Evolutionary conservation across 2,113 vertebrate species (phyloP), one percentile per base, ranked within the genome.

Genomic region (Calyptommatus sinebrachiatus): DNA sequence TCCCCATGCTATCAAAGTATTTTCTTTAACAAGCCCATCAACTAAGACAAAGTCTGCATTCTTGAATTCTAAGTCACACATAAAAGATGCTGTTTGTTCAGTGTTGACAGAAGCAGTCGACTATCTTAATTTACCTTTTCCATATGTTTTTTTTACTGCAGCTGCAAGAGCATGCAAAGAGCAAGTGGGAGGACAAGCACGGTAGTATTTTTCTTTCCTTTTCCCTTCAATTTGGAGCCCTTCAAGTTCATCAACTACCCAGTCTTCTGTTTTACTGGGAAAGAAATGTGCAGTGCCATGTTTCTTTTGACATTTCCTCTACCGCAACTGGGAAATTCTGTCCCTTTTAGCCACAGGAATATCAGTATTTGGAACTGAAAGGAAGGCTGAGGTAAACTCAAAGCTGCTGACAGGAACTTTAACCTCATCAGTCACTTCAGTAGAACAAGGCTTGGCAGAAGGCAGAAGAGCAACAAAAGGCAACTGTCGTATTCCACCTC

Each of bases 71-170:
- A 86, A 90, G 84, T 81, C 86, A 88, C 81, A 87, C 75, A 78
- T 85, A 86, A 85, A 90, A 90, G 87, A 89, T 90, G 79, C 83
- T 77, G 88, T 90, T 89, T 92, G 84, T 88, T 93, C 84, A 61
- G 87, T 73, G 89, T 85, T 91, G 86, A 87, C 85, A 91, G 88
- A 83, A 88, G 71, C 84, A 90, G 81, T 90, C 88, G 3, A 88
- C 90, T 90, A 81, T 86, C 90, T 85, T 90, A 90, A 93, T 92
- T 92, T 90, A 90, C 89, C 88, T 92, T 92, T 88, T 86, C 82
- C 69, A n/a, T 85, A 72, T 92, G 88, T 92, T 92, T 91, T 92
- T 92, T 91, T 92, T 86, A 89, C 91, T 92, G 91, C 84, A 89
- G 81, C 90, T 90, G 87, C 83, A 83, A 90, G 86, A 90, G 92